These are phyloP conservation scores for Melangyna quadrimaculata DNA, from an alignment of 2,888 invertebrate genomes.

Conservation along the genomic window DNA sequence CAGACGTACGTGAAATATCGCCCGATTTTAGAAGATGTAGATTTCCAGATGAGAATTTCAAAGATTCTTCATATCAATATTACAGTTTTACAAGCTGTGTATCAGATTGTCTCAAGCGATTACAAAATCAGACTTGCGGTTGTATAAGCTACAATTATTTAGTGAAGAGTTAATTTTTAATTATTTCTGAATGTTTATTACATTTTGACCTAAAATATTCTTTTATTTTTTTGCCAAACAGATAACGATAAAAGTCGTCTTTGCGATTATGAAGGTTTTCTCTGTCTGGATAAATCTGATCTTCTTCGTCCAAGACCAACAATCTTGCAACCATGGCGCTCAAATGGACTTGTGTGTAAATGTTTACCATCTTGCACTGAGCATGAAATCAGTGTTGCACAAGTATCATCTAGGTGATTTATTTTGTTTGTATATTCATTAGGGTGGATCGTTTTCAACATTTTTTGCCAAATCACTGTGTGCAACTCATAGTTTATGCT, in stretches of 20 bases:
- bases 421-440: too few relatives aligned
- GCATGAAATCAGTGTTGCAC: conserved; percentile 83
- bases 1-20: conserved; percentile 83
- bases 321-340: conserved; percentile 82
- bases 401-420: conserved; percentile 72
- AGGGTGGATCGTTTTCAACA: too few relatives aligned
- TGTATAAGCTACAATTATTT: conserved; percentile 87
- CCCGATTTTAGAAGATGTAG: conserved; percentile 86
- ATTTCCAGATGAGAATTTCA: conserved; percentile 85
- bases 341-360: conserved; percentile 83
- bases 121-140: conserved; percentile 84
- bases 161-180: neutral
- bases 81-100: conserved; percentile 89
- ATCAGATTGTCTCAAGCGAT: conserved; percentile 85
- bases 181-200: neutral
- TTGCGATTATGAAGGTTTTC: conserved; percentile 85
- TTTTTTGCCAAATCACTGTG: too few relatives aligned
- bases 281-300: conserved; percentile 84
- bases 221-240: conserved; percentile 3
- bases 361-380: conserved; percentile 88
- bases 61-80: conserved; percentile 83
- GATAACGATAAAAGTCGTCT: conserved; percentile 72
- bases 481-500: too few relatives aligned
- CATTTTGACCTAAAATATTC: neutral
- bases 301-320: conserved; percentile 79